Percentiles rank a stretch among this genome's conserved stretches.
Evolutionary conservation across 2,888 invertebrate genomes (phyloP).

Genomic region (Anorthoa munda): DNA sequence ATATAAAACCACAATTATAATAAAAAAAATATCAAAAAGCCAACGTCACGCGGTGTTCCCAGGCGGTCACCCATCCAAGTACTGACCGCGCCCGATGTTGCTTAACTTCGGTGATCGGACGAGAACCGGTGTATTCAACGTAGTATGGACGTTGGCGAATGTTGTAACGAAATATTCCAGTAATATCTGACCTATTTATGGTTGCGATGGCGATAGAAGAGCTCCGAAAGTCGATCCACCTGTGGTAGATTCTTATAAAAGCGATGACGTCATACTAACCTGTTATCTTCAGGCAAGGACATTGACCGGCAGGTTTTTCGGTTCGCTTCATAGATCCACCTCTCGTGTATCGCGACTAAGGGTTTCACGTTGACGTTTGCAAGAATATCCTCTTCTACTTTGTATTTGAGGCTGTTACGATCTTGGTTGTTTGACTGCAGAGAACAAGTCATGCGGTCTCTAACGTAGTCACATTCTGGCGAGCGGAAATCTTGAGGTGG

Average conservation of each 20-base stretch:
- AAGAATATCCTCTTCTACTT: slow-evolving; percentile 79
- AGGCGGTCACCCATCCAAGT: slow-evolving; percentile 86
- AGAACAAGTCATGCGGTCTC: slow-evolving; percentile 76
- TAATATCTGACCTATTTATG: too few species aligned
- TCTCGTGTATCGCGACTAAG: slow-evolving; percentile 87
- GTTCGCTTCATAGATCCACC: slow-evolving; percentile 88
- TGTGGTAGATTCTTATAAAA: background rate
- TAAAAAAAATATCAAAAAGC: slow-evolving; percentile 48
- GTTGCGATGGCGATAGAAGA: slow-evolving; percentile 59
- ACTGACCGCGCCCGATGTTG: slow-evolving; percentile 84
- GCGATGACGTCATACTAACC: slow-evolving; percentile 70
- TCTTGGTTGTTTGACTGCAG: slow-evolving; percentile 69
- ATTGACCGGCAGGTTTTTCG: slow-evolving; percentile 82
- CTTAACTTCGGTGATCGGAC: slow-evolving; percentile 69
- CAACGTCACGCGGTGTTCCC: slow-evolving; percentile 79
- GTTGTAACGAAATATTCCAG: too few species aligned
- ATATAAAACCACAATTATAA: too few species aligned
- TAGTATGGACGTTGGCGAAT: slow-evolving; percentile 81
- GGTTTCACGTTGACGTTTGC: slow-evolving; percentile 86
- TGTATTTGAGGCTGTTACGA: slow-evolving; percentile 63
- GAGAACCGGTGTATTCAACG: slow-evolving; percentile 84
- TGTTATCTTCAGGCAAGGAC: slow-evolving; percentile 85
- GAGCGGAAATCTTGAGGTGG: slow-evolving; percentile 74
- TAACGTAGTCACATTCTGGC: slow-evolving; percentile 70
- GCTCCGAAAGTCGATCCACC: background rate